These are phyloP conservation scores for Euleptes europaea DNA, from an alignment of 2,113 vertebrate species.

Conservation along the genomic window DNA sequence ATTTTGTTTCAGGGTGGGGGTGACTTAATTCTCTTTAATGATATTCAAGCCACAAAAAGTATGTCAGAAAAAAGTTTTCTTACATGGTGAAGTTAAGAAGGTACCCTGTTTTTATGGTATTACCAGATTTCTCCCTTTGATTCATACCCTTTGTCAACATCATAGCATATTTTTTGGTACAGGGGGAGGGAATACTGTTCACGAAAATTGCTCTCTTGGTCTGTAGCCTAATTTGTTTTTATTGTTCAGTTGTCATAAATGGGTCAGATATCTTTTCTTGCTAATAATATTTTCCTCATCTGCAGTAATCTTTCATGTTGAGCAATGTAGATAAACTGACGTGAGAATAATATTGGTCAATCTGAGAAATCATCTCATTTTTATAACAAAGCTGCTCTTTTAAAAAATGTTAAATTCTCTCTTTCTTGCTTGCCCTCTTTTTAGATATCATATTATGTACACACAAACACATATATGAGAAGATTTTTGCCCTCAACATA, in stretches of 20 bases:
- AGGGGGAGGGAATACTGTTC: conserved; percentile 4
- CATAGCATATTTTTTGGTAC: neutral
- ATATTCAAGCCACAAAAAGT: neutral
- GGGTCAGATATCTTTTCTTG: neutral
- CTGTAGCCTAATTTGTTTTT: neutral
- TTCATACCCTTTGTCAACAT: neutral
- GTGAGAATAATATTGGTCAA: conserved; percentile 10
- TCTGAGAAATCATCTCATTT: neutral
- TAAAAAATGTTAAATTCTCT: neutral
- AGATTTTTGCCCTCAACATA: neutral
- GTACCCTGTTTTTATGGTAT: neutral
- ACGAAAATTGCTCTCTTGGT: neutral
- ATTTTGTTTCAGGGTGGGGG: neutral
- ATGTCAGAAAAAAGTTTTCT: neutral
- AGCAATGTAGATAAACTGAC: neutral
- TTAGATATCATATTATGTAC: too few relatives aligned
- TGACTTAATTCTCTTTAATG: neutral
- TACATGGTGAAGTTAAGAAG: neutral
- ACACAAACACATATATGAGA: neutral
- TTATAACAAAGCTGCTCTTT: neutral
- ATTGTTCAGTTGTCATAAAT: neutral
- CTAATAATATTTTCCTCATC: neutral
- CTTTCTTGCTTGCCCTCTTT: neutral
- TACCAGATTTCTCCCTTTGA: neutral
- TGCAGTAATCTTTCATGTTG: neutral